Conservation (phyloP, 2,113 vertebrate species). For the Psittacula cyanocephala region DNA sequence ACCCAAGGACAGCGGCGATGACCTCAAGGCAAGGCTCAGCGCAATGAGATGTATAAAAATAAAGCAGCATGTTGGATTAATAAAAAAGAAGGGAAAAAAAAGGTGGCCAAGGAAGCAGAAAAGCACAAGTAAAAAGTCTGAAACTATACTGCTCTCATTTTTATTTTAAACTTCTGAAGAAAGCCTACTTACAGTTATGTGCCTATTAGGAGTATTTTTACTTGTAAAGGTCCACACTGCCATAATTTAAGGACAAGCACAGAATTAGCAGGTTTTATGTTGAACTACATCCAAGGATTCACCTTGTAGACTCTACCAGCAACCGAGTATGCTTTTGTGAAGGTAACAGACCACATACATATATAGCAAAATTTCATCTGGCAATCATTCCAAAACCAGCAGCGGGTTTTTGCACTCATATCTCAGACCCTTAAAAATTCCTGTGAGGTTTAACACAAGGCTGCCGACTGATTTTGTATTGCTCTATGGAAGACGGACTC, state of each 20-base stretch:
- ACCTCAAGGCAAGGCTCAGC: conserved; percentile 7
- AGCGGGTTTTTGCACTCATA: background rate
- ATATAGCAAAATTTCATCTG: background rate
- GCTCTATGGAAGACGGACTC: background rate
- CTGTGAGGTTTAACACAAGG: background rate
- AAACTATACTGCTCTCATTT: background rate
- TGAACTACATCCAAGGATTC: background rate
- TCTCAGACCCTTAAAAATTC: background rate
- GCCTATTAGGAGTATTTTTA: background rate
- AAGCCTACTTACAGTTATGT: background rate
- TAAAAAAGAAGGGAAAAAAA: background rate
- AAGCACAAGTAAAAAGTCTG: background rate
- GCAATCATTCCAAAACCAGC: background rate
- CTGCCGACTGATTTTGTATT: background rate
- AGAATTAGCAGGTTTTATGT: background rate
- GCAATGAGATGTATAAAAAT: conserved; percentile 23
- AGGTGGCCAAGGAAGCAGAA: background rate
- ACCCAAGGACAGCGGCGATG: background rate
- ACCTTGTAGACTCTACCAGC: background rate
- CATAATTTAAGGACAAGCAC: background rate
- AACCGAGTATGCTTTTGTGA: background rate
- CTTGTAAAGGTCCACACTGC: background rate
- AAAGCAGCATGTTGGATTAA: background rate
- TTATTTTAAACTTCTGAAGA: background rate
- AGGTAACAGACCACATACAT: background rate